Evolutionary conservation across 2,113 vertebrate species (phyloP).

Genomic region (Clupea harengus): DNA sequence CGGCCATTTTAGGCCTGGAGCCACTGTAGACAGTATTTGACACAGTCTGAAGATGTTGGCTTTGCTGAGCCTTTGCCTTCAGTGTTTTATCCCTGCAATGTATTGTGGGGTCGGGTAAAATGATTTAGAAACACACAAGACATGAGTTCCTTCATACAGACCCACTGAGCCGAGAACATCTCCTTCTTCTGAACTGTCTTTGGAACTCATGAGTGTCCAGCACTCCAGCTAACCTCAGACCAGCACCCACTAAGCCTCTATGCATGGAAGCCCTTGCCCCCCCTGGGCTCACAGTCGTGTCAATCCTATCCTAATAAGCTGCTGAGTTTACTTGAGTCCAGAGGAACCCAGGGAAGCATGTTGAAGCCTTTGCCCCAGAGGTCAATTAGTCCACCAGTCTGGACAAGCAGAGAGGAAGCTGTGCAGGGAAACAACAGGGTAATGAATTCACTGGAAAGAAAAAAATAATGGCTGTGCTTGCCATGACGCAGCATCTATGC

Average conservation of each 20-base stretch:
- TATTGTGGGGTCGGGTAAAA: not conserved
- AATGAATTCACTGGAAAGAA: not conserved
- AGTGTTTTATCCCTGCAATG: not conserved
- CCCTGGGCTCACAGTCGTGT: not conserved
- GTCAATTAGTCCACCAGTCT: not conserved
- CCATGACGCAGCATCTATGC: no score
- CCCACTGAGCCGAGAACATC: not conserved
- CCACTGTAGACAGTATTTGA: not conserved
- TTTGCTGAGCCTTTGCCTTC: not conserved
- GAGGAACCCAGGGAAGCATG: not conserved
- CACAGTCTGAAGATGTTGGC: not conserved
- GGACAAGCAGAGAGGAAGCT: not conserved
- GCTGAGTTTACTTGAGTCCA: not conserved
- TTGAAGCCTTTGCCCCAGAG: not conserved
- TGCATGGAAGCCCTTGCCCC: not conserved
- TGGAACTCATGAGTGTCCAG: not conserved
- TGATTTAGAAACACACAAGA: not conserved
- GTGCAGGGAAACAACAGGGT: not conserved
- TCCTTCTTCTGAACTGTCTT: not conserved
- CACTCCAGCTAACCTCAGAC: not conserved
- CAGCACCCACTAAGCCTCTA: not conserved
- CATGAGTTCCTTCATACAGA: not conserved
- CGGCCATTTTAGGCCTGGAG: not conserved
- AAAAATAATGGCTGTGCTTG: no score
- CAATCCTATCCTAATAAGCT: not conserved